Evolutionary conservation across 1,140 invertebrate genomes (phyloP).

Genomic region (Sipha flava): DNA sequence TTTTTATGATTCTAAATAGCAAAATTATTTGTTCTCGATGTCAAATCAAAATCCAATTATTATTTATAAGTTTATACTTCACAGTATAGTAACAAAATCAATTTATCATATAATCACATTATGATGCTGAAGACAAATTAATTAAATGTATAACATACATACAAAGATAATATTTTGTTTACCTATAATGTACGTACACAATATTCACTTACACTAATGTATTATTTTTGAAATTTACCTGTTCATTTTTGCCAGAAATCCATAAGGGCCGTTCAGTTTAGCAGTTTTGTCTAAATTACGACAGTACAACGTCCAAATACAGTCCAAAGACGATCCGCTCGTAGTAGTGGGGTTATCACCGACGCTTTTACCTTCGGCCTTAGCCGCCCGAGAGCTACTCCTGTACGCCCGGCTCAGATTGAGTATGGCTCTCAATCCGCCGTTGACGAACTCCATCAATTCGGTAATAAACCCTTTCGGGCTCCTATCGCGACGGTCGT

Average conservation of each 20-base stretch:
- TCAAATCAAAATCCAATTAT: too few species aligned
- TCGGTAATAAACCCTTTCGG: conserved; percentile 44
- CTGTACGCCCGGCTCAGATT: conserved; percentile 52
- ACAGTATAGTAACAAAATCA: too few species aligned
- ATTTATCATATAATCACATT: too few species aligned
- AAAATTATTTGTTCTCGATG: too few species aligned
- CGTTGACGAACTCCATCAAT: conserved; percentile 49
- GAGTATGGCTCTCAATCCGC: conserved; percentile 50
- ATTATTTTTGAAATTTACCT: conserved; percentile 44
- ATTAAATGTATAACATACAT: too few species aligned
- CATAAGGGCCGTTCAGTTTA: conserved; percentile 49
- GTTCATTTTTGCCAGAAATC: conserved; percentile 54
- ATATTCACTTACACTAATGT: too few species aligned
- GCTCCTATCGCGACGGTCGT: conserved; percentile 22
- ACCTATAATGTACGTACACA: too few species aligned
- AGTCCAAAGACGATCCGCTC: conserved; percentile 47
- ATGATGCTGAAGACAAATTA: too few species aligned
- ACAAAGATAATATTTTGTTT: too few species aligned
- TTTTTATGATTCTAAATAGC: too few species aligned
- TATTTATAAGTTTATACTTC: too few species aligned
- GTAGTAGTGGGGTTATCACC: conserved; percentile 30
- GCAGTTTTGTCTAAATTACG: conserved; percentile 51
- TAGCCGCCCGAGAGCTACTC: conserved; percentile 41
- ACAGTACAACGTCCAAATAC: conserved; percentile 55
- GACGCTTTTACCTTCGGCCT: conserved; percentile 21